Percentiles rank a stretch among this genome's conserved stretches.
Conservation (phyloP, 2,888 invertebrate species). For the Parthenolecanium corni region DNA sequence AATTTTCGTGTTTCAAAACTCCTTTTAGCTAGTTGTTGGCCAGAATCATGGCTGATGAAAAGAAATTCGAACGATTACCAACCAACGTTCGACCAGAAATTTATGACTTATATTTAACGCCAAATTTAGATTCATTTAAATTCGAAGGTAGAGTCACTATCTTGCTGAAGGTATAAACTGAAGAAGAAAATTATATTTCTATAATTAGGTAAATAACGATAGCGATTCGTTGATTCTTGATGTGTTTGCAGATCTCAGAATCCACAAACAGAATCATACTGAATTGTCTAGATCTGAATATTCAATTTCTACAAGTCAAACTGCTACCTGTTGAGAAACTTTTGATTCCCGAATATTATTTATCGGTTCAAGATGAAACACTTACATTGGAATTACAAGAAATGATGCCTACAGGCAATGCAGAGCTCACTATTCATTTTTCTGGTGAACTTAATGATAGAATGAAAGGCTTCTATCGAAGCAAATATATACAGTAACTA, state of each 20-base stretch:
- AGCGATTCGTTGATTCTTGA: background rate
- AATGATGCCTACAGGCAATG: constrained; percentile 47
- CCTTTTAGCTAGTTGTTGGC: too few relatives aligned
- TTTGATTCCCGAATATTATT: constrained; percentile 38
- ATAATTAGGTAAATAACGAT: background rate
- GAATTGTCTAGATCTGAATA: constrained; percentile 63
- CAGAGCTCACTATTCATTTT: constrained; percentile 55
- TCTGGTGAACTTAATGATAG: constrained; percentile 81
- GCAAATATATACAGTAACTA: constrained; percentile 56
- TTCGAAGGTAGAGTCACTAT: constrained; percentile 76
- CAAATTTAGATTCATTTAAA: constrained; percentile 69
- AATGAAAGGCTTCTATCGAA: constrained; percentile 90
- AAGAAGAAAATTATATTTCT: background rate
- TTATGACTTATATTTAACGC: constrained; percentile 72
- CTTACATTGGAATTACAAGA: constrained; percentile 53
- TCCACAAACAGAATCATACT: constrained; percentile 57
- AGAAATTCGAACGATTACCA: constrained; percentile 62
- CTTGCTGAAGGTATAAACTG: constrained; percentile 63
- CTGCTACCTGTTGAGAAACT: constrained; percentile 30
- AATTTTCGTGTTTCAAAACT: too few relatives aligned
- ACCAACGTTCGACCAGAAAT: constrained; percentile 69
- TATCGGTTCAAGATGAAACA: constrained; percentile 53
- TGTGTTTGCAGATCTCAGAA: constrained; percentile 50
- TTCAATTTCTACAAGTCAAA: constrained; percentile 43
- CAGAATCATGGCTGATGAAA: constrained; percentile 40